Conservation (phyloP, 1,140 invertebrate species). For the Macrostomum lignano region DNA sequence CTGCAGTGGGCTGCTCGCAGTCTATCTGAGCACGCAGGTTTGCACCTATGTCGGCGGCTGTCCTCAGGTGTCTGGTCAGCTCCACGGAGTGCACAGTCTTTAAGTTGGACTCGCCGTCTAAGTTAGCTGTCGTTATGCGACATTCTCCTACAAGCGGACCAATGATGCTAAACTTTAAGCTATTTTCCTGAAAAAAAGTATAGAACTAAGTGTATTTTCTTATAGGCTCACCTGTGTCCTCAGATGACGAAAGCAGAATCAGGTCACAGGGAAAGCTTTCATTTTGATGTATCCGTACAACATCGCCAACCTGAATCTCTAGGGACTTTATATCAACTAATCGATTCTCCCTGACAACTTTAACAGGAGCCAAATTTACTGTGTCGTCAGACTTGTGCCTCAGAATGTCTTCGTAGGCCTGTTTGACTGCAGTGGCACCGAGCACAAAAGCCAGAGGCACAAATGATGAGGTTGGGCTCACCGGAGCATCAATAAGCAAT, state of each 20-base stretch:
- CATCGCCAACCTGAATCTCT: constrained; percentile 52
- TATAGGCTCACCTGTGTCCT: constrained; percentile 25
- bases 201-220: too few relatives aligned
- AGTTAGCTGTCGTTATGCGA: constrained; percentile 29
- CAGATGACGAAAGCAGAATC: constrained; percentile 37
- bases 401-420: constrained; percentile 76
- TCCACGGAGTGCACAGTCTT: constrained; percentile 36
- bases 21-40: background rate
- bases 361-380: constrained; percentile 21
- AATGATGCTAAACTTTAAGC: too few relatives aligned
- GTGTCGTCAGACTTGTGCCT: too few relatives aligned
- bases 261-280: constrained; percentile 43
- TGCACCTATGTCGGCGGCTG: constrained; percentile 12
- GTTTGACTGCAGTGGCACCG: constrained; percentile 71
- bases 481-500: too few relatives aligned
- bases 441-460: constrained; percentile 45
- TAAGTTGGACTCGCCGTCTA: constrained; percentile 30
- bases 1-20: background rate
- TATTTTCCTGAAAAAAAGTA: too few relatives aligned
- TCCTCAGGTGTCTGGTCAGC: constrained; percentile 30
- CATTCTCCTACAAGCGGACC: too few relatives aligned
- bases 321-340: constrained; percentile 63
- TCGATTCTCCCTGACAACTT: constrained; percentile 33
- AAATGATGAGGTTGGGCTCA: constrained; percentile 45
- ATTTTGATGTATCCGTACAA: constrained; percentile 45